Evolutionary conservation across 2,797 vertebrate genomes (phyloP), one percentile per base, ranked within the genome.

Genomic region (Macropodus opercularis): DNA sequence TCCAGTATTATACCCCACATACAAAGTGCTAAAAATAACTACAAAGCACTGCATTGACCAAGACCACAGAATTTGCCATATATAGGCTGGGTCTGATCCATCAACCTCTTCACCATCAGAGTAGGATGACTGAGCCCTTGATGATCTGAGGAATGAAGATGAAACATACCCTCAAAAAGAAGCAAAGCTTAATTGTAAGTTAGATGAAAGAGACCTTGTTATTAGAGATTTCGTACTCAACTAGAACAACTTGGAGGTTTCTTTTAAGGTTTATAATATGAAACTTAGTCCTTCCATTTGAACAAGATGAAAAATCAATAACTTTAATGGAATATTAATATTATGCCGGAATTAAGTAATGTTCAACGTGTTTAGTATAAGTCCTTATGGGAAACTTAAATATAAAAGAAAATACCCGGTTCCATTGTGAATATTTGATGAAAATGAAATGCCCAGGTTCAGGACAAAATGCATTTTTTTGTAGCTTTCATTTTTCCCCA

Each of bases 101-200:
- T 72, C 60, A 62, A 67, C 42, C 39, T 35, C 23, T 26, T 40
- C 61, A 38, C 46, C 42, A 63, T 57, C 32, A 46, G 23, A 61
- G 51, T 2, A 41, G 12, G 44, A 31, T 56, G 23, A 71, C 14
- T 5, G 31, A 44, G 64, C 59, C 66, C 63, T 71, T 62, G 63
- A 50, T 66, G 59, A 73, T 69, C 58, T 44, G 42, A 76, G 52
- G 59, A 57, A 79, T 63, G 36, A 46, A 73, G 49, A 83, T 72
- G 61, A 85, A 86, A 77, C 59, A 48, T 52, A 38, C 15, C 63
- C 69, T 75, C 48, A 61, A 34, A 69, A 36, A 55, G 3, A 69
- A 7, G 22, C 44, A 53, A 42, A 57, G 34, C 41, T 27, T 80
- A 85, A 87, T 85, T 86, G 60, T 52, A 75, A 81, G 75, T 74